phyloP scores from a whole-genome alignment of 2,113 vertebrate genomes.

The Romanogobio albipinnatus region DNA sequence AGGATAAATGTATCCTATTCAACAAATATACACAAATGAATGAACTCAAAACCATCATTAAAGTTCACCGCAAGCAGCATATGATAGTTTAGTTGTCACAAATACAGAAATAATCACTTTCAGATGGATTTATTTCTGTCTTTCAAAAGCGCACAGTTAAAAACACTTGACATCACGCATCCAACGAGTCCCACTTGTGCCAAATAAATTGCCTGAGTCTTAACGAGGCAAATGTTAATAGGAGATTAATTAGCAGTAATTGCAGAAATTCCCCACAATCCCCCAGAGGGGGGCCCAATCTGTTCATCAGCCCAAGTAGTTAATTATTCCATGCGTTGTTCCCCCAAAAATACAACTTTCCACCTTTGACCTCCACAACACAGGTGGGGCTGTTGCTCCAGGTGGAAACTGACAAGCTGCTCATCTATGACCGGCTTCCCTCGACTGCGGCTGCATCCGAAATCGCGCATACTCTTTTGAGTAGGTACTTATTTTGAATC shows the following conservation, averaged over 20 bases:
- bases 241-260: constrained; percentile 88
- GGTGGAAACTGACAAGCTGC: constrained; percentile 46
- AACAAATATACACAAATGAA: constrained; percentile 3
- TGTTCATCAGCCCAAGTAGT: constrained; percentile 83
- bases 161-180: constrained; percentile 63
- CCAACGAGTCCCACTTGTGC: constrained; percentile 75
- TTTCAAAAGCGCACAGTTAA: constrained; percentile 33
- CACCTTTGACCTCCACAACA: constrained; percentile 65
- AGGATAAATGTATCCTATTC: neutral
- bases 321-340: constrained; percentile 79
- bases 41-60: constrained; percentile 1
- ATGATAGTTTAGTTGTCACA: constrained; percentile 15
- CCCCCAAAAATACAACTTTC: constrained; percentile 67
- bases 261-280: constrained; percentile 86
- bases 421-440: constrained; percentile 21
- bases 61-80: neutral
- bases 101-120: constrained; percentile 9
- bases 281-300: constrained; percentile 82
- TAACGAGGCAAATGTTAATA: constrained; percentile 88
- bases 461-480: no score
- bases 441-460: neutral
- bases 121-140: constrained; percentile 3
- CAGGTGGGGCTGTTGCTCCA: constrained; percentile 54
- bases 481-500: neutral
- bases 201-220: constrained; percentile 79